These are phyloP conservation scores for Herpailurus yagouaroundi DNA, from an alignment of 2,113 vertebrate species.

Conservation along the genomic window DNA sequence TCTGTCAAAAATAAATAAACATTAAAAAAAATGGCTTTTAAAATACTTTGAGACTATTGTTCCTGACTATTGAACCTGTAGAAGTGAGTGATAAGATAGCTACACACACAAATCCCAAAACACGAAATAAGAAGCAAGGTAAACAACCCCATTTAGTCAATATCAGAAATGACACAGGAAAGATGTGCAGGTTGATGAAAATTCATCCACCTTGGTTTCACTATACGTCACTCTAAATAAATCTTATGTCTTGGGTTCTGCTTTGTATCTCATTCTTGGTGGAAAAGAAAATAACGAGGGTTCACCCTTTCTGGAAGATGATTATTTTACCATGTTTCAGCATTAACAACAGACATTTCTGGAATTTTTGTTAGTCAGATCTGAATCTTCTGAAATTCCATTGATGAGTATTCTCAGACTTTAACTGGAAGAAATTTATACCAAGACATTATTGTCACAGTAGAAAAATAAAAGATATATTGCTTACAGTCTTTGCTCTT, in stretches of 20 bases:
- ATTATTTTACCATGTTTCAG: not conserved
- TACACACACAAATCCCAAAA: not conserved
- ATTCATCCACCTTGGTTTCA: not conserved
- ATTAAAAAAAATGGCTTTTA: too few species aligned
- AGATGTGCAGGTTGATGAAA: not conserved
- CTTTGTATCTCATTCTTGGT: not conserved
- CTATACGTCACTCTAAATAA: not conserved
- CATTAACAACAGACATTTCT: not conserved
- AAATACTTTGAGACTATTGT: not conserved
- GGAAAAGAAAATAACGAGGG: not conserved
- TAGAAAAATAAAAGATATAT: conserved; percentile 3
- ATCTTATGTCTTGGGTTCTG: not conserved
- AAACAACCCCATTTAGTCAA: not conserved
- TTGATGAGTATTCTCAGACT: not conserved
- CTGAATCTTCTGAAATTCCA: not conserved
- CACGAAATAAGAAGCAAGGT: not conserved
- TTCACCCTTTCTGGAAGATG: not conserved
- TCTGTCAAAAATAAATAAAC: too few species aligned
- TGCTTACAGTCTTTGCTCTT: not conserved
- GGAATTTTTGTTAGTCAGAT: not conserved
- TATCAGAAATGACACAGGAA: not conserved
- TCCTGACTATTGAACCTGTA: not conserved
- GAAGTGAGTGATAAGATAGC: not conserved
- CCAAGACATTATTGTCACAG: not conserved
- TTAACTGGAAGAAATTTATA: conserved; percentile 32